Evolutionary conservation across 2,888 invertebrate genomes (phyloP), one percentile per base, ranked within the genome.

Genomic region (Dusona sp.): DNA sequence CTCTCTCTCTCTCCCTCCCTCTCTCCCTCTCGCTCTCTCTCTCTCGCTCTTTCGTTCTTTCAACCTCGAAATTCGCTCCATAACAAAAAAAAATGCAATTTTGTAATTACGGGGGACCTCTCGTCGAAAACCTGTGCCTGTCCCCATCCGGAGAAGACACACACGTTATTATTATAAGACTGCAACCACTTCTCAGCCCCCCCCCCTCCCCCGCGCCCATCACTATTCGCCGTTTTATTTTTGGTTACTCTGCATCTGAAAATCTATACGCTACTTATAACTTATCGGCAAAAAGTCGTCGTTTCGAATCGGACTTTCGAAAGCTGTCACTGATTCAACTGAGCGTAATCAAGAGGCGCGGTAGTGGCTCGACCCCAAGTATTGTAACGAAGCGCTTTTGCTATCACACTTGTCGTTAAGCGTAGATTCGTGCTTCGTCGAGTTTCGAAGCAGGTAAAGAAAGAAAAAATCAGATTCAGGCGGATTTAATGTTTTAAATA

Each of bases 1-100:
- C 33, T 19, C 61, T 42, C 74, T 38, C 54, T 19, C 1, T 54
- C 36, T 25, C 48, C 9, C 38, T 42, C 67, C 19, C 9, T 67
- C 38, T 36, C 22, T 67, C 22, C 22, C 22, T 38, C 22, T 68
- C 19, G 16, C 70, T 6, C 38, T 48, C 72, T 22, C 3, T 72
- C 72, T 33, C 75, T 45, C 48, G 4, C 16, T 33, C 45, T 42
- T 57, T 38, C 25, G 16, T 61, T 16, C 25, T 57, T 57, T 57
- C 22, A 11, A 9, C 54, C 42, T 25, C 38, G n/a, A 42, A 48
- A 78, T 78, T 68, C 84, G 80, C 81, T 78, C 83, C 83, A 57
- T 89, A 87, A 81, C 86, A 79, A 89, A 89, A 80, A 72, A 72
- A 85, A 89, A 87, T 81, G 84, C 82, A 90, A 89, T 90, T 90